These are phyloP conservation scores for Halcyon senegalensis DNA, from an alignment of 2,113 vertebrate genomes.

Conservation along the genomic window DNA sequence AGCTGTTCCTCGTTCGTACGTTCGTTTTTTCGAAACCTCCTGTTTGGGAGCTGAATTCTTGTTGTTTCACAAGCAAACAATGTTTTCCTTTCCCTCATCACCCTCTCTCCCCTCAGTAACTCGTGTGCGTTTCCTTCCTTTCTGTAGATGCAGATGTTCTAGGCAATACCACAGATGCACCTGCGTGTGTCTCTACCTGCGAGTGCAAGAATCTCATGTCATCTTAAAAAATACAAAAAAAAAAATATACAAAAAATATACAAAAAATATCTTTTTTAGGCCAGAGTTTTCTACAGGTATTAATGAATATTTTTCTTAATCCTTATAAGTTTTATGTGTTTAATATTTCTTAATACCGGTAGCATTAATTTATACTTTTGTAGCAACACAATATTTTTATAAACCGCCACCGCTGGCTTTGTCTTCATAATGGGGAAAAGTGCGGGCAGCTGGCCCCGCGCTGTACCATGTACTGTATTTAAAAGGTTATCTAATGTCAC, in stretches of 20 bases:
- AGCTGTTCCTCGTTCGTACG: not conserved
- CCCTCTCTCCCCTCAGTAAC: conserved; percentile 39
- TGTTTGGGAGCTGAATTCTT: not conserved
- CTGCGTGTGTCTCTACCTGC: conserved; percentile 62
- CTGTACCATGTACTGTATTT: conserved; percentile 89
- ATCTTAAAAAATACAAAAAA: conserved; percentile 79
- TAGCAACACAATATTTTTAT: conserved; percentile 99
- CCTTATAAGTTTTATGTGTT: conserved; percentile 88
- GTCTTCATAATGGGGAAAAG: conserved; percentile 82
- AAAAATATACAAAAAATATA: conserved; percentile 75
- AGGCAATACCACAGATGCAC: conserved; percentile 80
- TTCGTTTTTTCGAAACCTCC: not conserved
- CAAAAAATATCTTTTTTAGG: conserved; percentile 85
- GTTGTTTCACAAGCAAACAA: conserved; percentile 52
- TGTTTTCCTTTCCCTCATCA: conserved; percentile 47
- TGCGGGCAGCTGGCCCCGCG: conserved; percentile 81
- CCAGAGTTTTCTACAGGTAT: conserved; percentile 89
- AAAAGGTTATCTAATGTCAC: conserved; percentile 92
- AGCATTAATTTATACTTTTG: conserved; percentile 99
- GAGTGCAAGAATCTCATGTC: conserved; percentile 78
- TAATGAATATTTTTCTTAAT: conserved; percentile 89
- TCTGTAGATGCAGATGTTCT: conserved; percentile 79
- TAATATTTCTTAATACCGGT: conserved; percentile 94
- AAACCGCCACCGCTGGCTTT: conserved; percentile 90
- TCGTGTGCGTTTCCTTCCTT: conserved; percentile 71